Percentiles rank a stretch among this genome's conserved stretches.
phyloP scores from a whole-genome alignment of 2,113 vertebrate species.

The Piprites chloris region DNA sequence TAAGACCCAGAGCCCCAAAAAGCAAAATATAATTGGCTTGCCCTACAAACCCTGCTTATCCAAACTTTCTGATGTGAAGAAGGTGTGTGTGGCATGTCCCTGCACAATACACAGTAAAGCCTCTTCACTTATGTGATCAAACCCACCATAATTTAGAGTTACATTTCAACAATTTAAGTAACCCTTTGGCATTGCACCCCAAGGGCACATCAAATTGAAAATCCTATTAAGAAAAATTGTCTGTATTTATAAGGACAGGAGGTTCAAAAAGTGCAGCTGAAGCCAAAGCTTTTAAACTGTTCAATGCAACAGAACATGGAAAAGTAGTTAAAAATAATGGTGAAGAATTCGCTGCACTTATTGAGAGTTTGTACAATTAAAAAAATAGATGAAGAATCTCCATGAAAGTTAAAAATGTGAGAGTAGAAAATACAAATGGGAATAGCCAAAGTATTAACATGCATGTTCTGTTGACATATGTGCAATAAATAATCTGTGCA shows the following conservation, averaged over 20 bases:
- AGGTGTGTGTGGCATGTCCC: not conserved
- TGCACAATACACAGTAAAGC: not conserved
- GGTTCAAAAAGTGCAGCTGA: not conserved
- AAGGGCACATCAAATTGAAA: not conserved
- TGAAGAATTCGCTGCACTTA: not conserved
- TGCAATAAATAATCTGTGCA: not conserved
- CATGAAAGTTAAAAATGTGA: not conserved
- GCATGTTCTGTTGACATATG: not conserved
- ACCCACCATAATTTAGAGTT: slow-evolving; percentile 4
- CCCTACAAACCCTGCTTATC: not conserved
- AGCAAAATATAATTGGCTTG: not conserved
- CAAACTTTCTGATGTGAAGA: not conserved
- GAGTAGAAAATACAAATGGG: not conserved
- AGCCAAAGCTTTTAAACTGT: slow-evolving; percentile 8
- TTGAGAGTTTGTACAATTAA: not conserved
- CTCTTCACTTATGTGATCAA: not conserved
- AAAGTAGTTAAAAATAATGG: not conserved
- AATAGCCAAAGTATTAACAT: not conserved
- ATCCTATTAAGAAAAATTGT: not conserved
- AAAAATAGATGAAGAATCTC: not conserved
- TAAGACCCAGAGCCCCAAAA: not conserved
- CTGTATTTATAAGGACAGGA: not conserved
- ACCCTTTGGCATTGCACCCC: not conserved
- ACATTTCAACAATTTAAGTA: slow-evolving; percentile 20
- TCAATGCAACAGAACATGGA: not conserved